Conservation (phyloP, 2,888 invertebrate species). For the Halictus ligatus region DNA sequence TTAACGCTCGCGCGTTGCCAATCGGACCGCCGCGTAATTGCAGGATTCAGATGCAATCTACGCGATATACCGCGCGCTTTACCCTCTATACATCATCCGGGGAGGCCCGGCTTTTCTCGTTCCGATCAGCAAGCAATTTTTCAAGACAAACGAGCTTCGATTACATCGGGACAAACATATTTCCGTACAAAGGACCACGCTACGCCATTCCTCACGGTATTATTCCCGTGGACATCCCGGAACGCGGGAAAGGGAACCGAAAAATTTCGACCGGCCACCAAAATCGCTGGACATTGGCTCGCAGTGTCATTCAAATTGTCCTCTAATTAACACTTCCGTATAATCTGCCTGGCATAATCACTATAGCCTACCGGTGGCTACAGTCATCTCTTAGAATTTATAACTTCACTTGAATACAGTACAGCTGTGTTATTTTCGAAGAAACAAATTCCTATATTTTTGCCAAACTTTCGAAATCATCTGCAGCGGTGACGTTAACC, state of each 20-base stretch:
- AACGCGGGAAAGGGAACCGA: neutral
- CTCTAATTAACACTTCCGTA: no score
- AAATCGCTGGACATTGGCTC: no score
- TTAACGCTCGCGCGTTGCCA: conserved; percentile 48
- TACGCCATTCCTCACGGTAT: conserved; percentile 5
- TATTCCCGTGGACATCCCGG: neutral
- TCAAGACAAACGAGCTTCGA: conserved; percentile 56
- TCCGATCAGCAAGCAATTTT: conserved; percentile 43
- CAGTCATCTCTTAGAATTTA: no score
- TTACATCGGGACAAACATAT: conserved; percentile 41
- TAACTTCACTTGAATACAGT: no score
- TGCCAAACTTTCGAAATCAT: no score
- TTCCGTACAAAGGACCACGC: conserved; percentile 20
- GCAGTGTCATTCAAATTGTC: no score
- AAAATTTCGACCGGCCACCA: neutral
- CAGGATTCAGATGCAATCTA: conserved; percentile 59
- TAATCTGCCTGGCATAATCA: no score
- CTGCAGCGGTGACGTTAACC: no score
- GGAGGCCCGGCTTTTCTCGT: conserved; percentile 17
- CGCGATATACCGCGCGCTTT: conserved; percentile 44
- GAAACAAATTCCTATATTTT: no score
- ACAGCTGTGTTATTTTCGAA: no score
- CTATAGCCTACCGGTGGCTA: no score
- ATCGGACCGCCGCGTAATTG: conserved; percentile 48
- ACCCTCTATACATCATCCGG: conserved; percentile 49